Base-by-base conservation (phyloP, 2,113 vertebrate genomes). In the Hyperoodon ampullatus region DNA sequence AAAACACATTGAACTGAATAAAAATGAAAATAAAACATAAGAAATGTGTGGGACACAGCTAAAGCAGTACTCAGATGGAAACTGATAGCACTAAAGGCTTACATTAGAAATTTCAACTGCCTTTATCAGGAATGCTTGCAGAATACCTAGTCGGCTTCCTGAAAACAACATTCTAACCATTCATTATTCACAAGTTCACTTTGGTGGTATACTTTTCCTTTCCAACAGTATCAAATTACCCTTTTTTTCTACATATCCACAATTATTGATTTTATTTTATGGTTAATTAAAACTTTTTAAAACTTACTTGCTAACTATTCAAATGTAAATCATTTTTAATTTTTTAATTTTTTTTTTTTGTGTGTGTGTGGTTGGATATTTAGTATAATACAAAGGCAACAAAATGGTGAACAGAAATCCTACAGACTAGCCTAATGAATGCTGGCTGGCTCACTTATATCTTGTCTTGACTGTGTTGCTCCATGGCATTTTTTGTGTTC, bases 401-500 rank as follows among this genome's bases (percentile, higher is more conserved):
- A 5, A 7, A 16, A 19, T 28, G 5, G n/a, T 93, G 75, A 85
- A 58, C 18, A 30, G 42, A 12, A 42, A 63, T 85, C 16, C 8
- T 65, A 30, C 4, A 78, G 3, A 83, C 0, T 21, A 83, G 16
- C 28, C 3, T 77, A 60, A 70, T 2, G 6, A 28, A 61, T 12
- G n/a, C 58, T 35, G 15, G 7, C 21, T 11, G 60, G 26, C 18
- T 42, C 1, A 50, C 16, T 19, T 53, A 8, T 5, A 50, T 75
- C 63, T 33, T 35, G 50, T 33, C 14, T 50, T 72, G 3, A 74
- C 10, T 44, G 14, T 28, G 21, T 21, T 70, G 60, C 81, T 78
- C 58, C 86, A 94, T 30, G 21, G 26, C 33, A 58, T 60, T 83
- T 19, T 82, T 96, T 95, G 30, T 93, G 58, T 96, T 93, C 89